phyloP scores from a whole-genome alignment of 64 coral and sea anemone genomes.

The Anthopleura sola region DNA sequence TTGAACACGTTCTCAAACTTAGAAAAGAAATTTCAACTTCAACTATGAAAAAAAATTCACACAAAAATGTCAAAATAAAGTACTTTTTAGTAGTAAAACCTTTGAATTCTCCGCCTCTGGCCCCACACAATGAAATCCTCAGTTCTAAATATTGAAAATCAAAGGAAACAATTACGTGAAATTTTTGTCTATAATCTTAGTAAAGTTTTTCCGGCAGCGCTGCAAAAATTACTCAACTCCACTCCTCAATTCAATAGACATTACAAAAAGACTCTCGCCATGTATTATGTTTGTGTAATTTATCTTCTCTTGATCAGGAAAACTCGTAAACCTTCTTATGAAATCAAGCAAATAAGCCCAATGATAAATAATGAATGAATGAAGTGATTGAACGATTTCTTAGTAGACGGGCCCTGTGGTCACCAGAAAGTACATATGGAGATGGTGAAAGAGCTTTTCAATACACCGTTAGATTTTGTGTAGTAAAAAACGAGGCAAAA shows the following conservation, averaged over 20 bases:
- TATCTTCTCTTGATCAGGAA: not conserved
- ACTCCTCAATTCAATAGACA: not conserved
- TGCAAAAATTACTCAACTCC: not conserved
- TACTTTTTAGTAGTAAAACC: not conserved
- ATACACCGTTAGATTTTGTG: not conserved
- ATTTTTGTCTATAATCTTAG: not conserved
- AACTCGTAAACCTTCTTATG: conserved; percentile 12
- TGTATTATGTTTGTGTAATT: not conserved
- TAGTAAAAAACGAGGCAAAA: not conserved
- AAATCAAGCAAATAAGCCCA: conserved; percentile 15
- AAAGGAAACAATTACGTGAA: not conserved
- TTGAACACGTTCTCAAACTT: too few relatives aligned
- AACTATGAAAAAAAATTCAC: not conserved
- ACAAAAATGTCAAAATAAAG: not conserved
- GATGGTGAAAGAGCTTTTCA: not conserved
- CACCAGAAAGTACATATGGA: not conserved
- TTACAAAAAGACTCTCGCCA: not conserved
- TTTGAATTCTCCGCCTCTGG: not conserved
- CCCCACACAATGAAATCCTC: not conserved
- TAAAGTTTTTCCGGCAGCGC: not conserved
- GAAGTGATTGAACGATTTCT: not conserved
- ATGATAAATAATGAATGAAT: conserved; percentile 11
- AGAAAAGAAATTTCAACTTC: not conserved
- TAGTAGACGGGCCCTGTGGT: not conserved
- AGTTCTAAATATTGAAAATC: not conserved